Conservation (phyloP, 1,140 invertebrate species). For the Octopus sinensis region DNA sequence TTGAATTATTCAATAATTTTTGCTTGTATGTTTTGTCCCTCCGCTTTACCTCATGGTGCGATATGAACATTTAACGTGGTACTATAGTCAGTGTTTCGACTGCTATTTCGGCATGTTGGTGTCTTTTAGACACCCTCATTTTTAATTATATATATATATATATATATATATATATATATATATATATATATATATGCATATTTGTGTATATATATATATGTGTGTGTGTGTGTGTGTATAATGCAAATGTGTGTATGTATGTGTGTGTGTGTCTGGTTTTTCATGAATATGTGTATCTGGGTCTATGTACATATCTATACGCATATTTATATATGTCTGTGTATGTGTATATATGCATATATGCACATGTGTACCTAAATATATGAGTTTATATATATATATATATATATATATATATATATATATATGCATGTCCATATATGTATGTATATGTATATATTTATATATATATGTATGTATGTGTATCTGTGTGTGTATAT, state of each 20-base stretch:
- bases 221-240: too few species aligned
- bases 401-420: conserved; percentile 5
- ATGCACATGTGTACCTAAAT: neutral
- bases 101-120: too few species aligned
- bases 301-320: neutral
- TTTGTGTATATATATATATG: too few species aligned
- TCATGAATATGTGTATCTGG: neutral
- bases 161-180: too few species aligned
- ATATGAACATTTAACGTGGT: too few species aligned
- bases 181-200: too few species aligned
- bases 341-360: neutral
- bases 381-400: neutral
- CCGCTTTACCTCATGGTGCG: too few species aligned
- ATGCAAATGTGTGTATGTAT: neutral
- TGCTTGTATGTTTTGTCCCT: too few species aligned
- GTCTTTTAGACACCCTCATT: too few species aligned
- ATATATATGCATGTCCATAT: neutral
- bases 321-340: neutral
- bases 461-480: neutral
- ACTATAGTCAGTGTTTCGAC: too few species aligned
- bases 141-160: too few species aligned
- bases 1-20: too few species aligned
- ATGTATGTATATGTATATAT: neutral
- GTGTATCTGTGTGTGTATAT: neutral
- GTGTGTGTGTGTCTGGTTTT: neutral